phyloP scores from a whole-genome alignment of 2,888 invertebrate genomes.

The Brachypterus glaber region DNA sequence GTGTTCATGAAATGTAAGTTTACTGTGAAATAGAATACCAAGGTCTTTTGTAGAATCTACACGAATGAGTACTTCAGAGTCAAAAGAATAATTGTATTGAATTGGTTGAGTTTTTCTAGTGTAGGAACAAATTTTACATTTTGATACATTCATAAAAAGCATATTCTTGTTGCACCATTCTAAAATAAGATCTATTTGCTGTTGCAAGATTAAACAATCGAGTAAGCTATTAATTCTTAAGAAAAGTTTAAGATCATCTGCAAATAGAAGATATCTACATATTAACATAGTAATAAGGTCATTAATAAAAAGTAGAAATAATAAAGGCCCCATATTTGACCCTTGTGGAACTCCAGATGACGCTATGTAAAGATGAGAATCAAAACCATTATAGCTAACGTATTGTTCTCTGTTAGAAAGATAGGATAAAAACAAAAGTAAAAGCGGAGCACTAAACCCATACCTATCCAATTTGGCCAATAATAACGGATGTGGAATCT shows the following conservation, averaged over 20 bases:
- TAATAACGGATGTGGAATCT: slow-evolving; percentile 1
- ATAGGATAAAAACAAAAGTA: slow-evolving; percentile 3
- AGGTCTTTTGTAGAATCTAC: slow-evolving; percentile 2
- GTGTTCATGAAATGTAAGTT: slow-evolving; percentile 8
- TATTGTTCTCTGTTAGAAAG: slow-evolving; percentile 4
- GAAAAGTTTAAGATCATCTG: slow-evolving; percentile 7
- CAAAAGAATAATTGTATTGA: slow-evolving; percentile 1
- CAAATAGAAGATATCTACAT: slow-evolving; percentile 8
- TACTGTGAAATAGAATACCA: slow-evolving; percentile 7
- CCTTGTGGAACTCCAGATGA: slow-evolving; percentile 1
- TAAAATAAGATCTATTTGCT: slow-evolving; percentile 1
- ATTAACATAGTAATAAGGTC: background rate
- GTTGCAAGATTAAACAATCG: slow-evolving; percentile 4
- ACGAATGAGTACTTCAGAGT: background rate
- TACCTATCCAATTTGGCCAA: slow-evolving; percentile 5
- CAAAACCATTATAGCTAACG: slow-evolving; percentile 5
- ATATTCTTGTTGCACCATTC: background rate
- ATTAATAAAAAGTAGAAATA: slow-evolving; percentile 7
- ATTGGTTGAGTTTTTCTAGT: background rate
- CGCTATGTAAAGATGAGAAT: background rate
- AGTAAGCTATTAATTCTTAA: background rate
- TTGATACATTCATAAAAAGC: background rate
- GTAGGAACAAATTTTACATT: slow-evolving; percentile 3
- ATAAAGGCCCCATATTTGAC: slow-evolving; percentile 4
- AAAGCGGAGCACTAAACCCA: slow-evolving; percentile 1